A percentile compares a stretch with the other conserved stretches of the same genome.
Conservation (phyloP, 2,888 invertebrate genomes). For the Sabatieria punctata region DNA sequence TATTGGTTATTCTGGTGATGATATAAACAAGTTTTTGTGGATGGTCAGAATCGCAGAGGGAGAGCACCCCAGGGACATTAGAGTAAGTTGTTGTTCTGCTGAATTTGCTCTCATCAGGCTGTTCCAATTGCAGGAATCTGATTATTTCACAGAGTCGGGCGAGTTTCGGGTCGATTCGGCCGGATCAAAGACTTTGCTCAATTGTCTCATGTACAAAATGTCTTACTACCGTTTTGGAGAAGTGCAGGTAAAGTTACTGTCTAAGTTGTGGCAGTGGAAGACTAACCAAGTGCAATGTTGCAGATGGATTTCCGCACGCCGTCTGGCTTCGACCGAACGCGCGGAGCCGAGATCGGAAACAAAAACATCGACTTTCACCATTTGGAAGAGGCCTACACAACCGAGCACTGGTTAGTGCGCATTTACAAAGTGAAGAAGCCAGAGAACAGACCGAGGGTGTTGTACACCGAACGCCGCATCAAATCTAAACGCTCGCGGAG, state of each 20-base stretch:
- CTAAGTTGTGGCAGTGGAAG: no score
- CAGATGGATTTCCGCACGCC: conserved; percentile 56
- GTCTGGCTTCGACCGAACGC: conserved; percentile 83
- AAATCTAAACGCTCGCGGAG: conserved; percentile 19
- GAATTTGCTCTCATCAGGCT: not conserved
- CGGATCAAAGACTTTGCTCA: conserved; percentile 79
- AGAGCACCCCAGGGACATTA: conserved; percentile 94
- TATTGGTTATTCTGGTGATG: conserved; percentile 81
- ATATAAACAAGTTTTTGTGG: conserved; percentile 99
- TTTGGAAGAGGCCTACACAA: conserved; percentile 90
- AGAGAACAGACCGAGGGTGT: conserved; percentile 67
- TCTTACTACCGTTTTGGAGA: conserved; percentile 80
- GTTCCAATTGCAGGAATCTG: conserved; percentile 51
- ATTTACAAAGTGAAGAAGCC: conserved; percentile 93
- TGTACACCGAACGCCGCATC: conserved; percentile 54
- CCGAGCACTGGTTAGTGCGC: conserved; percentile 94
- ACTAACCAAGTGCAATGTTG: no score
- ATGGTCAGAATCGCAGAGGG: conserved; percentile 99
- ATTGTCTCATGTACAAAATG: conserved; percentile 96
- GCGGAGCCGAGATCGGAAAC: conserved; percentile 84
- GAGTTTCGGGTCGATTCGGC: conserved; percentile 90
- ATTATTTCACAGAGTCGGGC: conserved; percentile 86
- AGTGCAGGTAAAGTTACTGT: conserved; percentile 17
- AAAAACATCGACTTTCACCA: conserved; percentile 84
- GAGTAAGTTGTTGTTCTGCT: conserved; percentile 51